Percentiles rank a stretch among this genome's conserved stretches.
Conservation (phyloP, 2,888 invertebrate species). For the Chalcis sispes region DNA sequence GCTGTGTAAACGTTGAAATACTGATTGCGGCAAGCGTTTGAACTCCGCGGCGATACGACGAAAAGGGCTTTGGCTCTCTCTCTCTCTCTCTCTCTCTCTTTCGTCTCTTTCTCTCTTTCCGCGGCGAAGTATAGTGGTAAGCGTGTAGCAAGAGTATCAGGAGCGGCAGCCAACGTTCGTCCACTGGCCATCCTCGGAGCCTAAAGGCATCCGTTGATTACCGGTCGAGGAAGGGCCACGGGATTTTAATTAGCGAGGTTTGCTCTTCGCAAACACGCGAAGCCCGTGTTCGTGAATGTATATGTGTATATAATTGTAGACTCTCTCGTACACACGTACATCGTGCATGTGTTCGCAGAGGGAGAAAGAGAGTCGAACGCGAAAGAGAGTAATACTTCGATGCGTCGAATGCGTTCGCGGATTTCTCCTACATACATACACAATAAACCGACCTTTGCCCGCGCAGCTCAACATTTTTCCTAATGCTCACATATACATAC, state of each 20-base stretch:
- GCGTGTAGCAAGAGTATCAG: slow-evolving; percentile 30
- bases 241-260: slow-evolving; percentile 75
- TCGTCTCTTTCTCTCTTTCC: background rate
- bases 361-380: no score
- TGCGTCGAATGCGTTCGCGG: no score
- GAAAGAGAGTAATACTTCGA: no score
- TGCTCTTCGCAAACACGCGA: slow-evolving; percentile 72
- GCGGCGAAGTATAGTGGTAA: slow-evolving; percentile 55
- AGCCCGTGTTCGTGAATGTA: no score
- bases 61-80: slow-evolving; percentile 40
- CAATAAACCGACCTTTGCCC: no score
- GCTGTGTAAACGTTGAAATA: slow-evolving; percentile 54
- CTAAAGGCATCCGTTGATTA: slow-evolving; percentile 73
- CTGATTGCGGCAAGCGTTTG: slow-evolving; percentile 57
- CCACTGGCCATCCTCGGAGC: slow-evolving; percentile 72
- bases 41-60: slow-evolving; percentile 42
- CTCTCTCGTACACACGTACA: background rate
- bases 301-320: no score
- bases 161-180: slow-evolving; percentile 56
- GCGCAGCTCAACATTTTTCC: no score
- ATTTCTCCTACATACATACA: no score
- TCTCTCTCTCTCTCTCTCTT: slow-evolving; percentile 1
- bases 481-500: no score
- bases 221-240: slow-evolving; percentile 68
- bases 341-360: no score